Evolutionary conservation across 2,888 invertebrate genomes (phyloP).

Genomic region (Oscheius onirici): DNA sequence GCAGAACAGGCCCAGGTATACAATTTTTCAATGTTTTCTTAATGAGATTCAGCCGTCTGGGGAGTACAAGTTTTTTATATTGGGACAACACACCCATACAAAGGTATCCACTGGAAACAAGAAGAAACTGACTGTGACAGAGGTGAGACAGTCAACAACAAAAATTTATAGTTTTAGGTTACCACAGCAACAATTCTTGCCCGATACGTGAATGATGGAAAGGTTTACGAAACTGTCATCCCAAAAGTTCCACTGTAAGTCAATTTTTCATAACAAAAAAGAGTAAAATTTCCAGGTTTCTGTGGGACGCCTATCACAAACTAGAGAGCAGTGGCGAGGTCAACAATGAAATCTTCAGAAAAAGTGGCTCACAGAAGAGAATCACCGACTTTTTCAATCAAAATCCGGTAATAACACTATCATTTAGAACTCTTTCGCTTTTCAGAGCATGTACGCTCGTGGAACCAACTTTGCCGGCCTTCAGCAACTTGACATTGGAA

Average conservation of each 20-base stretch:
- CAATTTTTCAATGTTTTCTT: neutral
- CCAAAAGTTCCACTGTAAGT: constrained; percentile 20
- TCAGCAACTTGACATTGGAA: neutral
- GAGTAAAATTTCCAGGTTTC: neutral
- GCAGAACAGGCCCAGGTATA: neutral
- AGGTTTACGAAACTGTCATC: constrained; percentile 8
- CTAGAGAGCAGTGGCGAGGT: neutral
- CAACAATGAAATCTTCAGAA: constrained; percentile 19
- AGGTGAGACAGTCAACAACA: neutral
- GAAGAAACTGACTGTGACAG: neutral
- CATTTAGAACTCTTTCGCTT: neutral
- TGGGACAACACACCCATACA: neutral
- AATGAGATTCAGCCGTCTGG: neutral
- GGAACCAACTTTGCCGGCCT: neutral
- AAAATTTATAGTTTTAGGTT: neutral
- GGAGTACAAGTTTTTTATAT: constrained; percentile 1
- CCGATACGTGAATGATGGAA: neutral
- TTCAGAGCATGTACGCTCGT: neutral
- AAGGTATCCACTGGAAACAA: neutral
- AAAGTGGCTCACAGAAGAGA: constrained; percentile 3
- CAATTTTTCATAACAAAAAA: neutral
- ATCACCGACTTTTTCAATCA: constrained; percentile 8
- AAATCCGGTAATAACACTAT: constrained; percentile 1
- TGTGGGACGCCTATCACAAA: constrained; percentile 8
- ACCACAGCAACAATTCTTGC: constrained; percentile 15